Percentiles rank a stretch among this genome's conserved stretches.
Evolutionary conservation across 2,888 invertebrate genomes (phyloP).

Genomic region (Conomelus anceps): DNA sequence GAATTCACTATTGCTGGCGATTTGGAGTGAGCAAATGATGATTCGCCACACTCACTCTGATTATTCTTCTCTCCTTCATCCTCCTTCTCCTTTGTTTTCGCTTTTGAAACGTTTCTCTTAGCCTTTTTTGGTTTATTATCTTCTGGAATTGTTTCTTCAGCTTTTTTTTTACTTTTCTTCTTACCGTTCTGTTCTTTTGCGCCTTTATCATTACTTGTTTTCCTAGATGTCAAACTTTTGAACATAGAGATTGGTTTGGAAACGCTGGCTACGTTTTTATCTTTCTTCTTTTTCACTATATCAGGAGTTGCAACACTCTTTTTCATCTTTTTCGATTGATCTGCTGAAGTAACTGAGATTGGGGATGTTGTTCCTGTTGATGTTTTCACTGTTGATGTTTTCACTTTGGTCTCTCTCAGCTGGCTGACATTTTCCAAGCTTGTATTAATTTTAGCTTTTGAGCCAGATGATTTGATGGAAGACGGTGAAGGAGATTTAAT

Average conservation of each 20-base stretch:
- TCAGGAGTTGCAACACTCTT: conserved; percentile 18
- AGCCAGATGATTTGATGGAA: background rate
- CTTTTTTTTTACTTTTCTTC: conserved; percentile 35
- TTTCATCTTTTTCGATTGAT: conserved; percentile 18
- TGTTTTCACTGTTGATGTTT: conserved; percentile 11
- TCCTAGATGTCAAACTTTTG: conserved; percentile 16
- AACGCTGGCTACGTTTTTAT: conserved; percentile 8
- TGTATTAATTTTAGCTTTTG: background rate
- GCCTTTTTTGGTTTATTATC: conserved; percentile 35
- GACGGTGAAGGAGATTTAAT: conserved; percentile 1
- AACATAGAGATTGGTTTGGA: conserved; percentile 17
- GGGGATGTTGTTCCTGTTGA: conserved; percentile 17
- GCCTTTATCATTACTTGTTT: conserved; percentile 3
- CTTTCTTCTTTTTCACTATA: conserved; percentile 20
- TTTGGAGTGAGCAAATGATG: background rate
- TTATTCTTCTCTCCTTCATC: conserved; percentile 34
- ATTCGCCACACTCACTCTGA: conserved; percentile 22
- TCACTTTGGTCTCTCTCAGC: background rate
- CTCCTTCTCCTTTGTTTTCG: conserved; percentile 32
- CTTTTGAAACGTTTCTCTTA: conserved; percentile 34
- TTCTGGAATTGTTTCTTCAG: conserved; percentile 38
- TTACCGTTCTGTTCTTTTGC: conserved; percentile 21
- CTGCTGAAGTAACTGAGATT: background rate
- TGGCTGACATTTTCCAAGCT: conserved; percentile 8
- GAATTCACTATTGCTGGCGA: background rate